Conservation (phyloP, 2,113 vertebrate species). For the Sinocyclocheilus grahami region DNA sequence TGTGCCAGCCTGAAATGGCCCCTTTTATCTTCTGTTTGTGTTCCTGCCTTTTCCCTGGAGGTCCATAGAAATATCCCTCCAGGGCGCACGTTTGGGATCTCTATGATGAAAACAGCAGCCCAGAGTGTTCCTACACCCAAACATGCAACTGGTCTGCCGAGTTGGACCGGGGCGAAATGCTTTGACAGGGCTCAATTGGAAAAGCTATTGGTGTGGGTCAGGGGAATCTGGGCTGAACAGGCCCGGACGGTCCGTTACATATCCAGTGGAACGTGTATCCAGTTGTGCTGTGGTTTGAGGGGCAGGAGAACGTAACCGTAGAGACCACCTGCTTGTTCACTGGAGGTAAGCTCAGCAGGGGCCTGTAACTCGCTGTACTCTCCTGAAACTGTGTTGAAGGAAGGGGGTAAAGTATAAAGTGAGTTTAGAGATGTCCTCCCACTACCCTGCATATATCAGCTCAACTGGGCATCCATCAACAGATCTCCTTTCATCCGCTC, state of each 20-base stretch:
- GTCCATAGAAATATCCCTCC: conserved; percentile 31
- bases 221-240: background rate
- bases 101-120: conserved; percentile 21
- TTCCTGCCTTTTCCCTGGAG: conserved; percentile 26
- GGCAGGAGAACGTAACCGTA: background rate
- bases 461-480: background rate
- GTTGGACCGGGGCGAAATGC: conserved; percentile 36
- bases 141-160: background rate
- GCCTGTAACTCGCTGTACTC: background rate
- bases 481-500: background rate
- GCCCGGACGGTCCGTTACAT: background rate
- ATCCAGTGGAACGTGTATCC: conserved; percentile 54
- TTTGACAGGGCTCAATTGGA: conserved; percentile 38
- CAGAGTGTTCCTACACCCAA: conserved; percentile 54
- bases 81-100: conserved; percentile 32
- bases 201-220: conserved; percentile 48
- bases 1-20: background rate
- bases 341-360: conserved; percentile 10
- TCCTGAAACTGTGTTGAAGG: background rate
- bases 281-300: conserved; percentile 58
- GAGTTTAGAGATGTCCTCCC: background rate
- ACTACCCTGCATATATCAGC: background rate
- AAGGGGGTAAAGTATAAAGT: background rate
- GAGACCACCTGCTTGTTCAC: conserved; percentile 29
- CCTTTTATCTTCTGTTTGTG: background rate